phyloP scores from a whole-genome alignment of 2,888 invertebrate species.

The Dione juno region DNA sequence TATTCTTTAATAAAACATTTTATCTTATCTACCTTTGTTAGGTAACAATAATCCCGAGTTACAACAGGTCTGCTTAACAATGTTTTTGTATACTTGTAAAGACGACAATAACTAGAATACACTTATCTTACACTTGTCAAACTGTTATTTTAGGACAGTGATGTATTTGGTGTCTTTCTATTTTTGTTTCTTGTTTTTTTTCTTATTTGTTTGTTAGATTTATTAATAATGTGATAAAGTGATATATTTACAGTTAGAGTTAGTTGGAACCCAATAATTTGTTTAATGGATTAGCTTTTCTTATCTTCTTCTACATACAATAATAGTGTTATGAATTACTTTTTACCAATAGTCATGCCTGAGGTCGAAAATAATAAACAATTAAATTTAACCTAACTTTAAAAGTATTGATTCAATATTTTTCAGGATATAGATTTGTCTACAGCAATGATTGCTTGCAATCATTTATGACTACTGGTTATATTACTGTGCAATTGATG shows the following conservation, averaged over 20 bases:
- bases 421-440: not conserved
- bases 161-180: slow-evolving; percentile 9
- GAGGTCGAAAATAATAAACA: not conserved
- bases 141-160: slow-evolving; percentile 27
- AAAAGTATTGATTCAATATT: not conserved
- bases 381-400: not conserved
- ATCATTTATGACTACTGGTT: slow-evolving; percentile 16
- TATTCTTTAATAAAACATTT: not conserved
- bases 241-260: too few species aligned
- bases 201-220: not conserved
- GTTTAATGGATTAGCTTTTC: not conserved
- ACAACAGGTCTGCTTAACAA: slow-evolving; percentile 35
- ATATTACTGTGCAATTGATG: too few species aligned
- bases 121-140: slow-evolving; percentile 25
- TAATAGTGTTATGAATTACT: not conserved
- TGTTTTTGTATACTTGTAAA: slow-evolving; percentile 41
- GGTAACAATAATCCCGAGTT: slow-evolving; percentile 36
- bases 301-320: not conserved
- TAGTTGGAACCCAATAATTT: too few species aligned
- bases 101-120: slow-evolving; percentile 34
- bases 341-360: not conserved
- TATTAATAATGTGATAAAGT: too few species aligned
- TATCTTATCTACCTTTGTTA: slow-evolving; percentile 41
- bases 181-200: not conserved
- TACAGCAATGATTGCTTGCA: not conserved